phyloP scores from a whole-genome alignment of 2,888 invertebrate genomes.

The Drosophila histrio region DNA sequence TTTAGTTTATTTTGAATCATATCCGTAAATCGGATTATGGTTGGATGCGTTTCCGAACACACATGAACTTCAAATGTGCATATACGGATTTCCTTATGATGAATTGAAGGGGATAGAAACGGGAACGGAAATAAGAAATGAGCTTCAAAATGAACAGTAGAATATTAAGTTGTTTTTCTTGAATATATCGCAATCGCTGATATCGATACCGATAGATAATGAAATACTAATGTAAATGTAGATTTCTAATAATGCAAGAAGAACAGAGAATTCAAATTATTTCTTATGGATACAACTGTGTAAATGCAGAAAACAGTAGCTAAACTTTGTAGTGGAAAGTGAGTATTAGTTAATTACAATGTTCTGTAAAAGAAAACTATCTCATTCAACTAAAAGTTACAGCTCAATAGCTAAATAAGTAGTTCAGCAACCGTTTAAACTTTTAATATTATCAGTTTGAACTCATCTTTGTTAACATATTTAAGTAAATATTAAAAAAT shows the following conservation, averaged over 20 bases:
- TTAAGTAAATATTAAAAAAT: conserved; percentile 35
- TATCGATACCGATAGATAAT: no score
- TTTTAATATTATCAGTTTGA: background rate
- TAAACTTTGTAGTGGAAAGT: no score
- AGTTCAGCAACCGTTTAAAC: background rate
- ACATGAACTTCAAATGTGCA: background rate
- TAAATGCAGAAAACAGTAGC: no score
- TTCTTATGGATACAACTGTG: no score
- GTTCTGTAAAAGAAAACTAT: no score
- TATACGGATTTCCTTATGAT: background rate
- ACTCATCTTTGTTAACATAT: background rate
- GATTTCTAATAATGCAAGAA: no score
- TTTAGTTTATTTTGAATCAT: background rate
- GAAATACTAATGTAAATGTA: no score
- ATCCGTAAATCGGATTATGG: conserved; percentile 12
- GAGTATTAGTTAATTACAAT: no score
- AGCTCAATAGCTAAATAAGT: background rate
- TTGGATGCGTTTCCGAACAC: background rate
- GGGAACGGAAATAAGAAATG: no score
- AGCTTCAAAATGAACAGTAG: no score
- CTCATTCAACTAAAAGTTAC: background rate
- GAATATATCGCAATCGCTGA: no score
- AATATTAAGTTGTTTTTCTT: background rate
- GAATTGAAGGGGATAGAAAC: background rate
- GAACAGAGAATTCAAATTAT: no score